These are phyloP conservation scores for Andrena cerasifolii DNA, from an alignment of 1,140 invertebrate genomes.

Conservation along the genomic window DNA sequence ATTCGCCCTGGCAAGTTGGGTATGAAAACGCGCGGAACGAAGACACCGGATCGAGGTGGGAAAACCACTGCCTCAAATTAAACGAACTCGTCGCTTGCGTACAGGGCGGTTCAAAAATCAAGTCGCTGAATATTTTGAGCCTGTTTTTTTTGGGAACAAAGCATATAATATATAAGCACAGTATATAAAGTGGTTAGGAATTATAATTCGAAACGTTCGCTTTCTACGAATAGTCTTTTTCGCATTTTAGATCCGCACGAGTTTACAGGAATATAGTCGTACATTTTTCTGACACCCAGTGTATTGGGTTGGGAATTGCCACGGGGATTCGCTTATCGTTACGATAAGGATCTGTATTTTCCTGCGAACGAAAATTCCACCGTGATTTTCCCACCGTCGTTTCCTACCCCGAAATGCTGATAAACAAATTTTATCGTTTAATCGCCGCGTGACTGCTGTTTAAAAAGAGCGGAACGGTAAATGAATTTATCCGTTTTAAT, in stretches of 20 bases:
- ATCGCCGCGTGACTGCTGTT: slow-evolving; percentile 5
- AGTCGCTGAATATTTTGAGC: too few relatives aligned
- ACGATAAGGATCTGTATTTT: slow-evolving; percentile 13
- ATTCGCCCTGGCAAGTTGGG: slow-evolving; percentile 10
- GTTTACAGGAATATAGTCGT: not conserved
- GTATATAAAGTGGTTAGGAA: not conserved
- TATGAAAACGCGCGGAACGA: slow-evolving; percentile 21
- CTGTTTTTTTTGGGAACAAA: too few relatives aligned
- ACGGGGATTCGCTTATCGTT: slow-evolving; percentile 26
- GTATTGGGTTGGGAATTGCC: slow-evolving; percentile 18
- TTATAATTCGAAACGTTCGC: not conserved
- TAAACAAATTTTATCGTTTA: slow-evolving; percentile 31
- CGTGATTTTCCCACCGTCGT: slow-evolving; percentile 4
- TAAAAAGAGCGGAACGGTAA: slow-evolving; percentile 25
- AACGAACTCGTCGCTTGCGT: not conserved
- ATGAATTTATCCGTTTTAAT: slow-evolving; percentile 29
- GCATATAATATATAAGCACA: too few relatives aligned
- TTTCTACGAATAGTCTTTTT: too few relatives aligned
- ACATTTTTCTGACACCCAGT: slow-evolving; percentile 7
- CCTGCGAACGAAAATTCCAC: not conserved
- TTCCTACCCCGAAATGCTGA: not conserved
- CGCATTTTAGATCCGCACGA: not conserved
- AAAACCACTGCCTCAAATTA: slow-evolving; percentile 1
- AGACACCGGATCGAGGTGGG: not conserved
- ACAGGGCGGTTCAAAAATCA: not conserved